These are phyloP conservation scores for Ursus arctos DNA, from an alignment of 2,113 vertebrate species.

Conservation along the genomic window DNA sequence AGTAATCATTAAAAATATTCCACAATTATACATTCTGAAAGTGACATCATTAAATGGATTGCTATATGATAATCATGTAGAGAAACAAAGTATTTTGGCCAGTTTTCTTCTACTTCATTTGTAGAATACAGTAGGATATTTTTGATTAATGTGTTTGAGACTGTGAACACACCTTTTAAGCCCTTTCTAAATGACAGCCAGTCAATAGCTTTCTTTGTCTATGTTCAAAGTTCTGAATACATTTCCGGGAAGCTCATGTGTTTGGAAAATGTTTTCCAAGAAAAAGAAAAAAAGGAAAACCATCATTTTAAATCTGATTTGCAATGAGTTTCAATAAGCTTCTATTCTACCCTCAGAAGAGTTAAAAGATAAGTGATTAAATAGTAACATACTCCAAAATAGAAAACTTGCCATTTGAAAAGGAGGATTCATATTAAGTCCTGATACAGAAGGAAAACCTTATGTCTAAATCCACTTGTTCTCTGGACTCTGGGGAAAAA, in stretches of 20 bases:
- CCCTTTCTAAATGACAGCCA: background rate
- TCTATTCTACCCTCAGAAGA: conserved; percentile 58
- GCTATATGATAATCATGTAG: conserved; percentile 32
- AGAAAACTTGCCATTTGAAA: conserved; percentile 73
- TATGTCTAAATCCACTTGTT: conserved; percentile 71
- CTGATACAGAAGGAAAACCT: conserved; percentile 67
- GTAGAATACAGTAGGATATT: background rate
- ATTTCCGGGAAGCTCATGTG: background rate
- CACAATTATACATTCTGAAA: conserved; percentile 5
- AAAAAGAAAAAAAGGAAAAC: background rate
- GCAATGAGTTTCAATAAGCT: conserved; percentile 27
- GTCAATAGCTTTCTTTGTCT: conserved; percentile 18
- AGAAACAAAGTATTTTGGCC: conserved; percentile 9
- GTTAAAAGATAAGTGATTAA: conserved; percentile 71
- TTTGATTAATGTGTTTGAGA: conserved; percentile 43
- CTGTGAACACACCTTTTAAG: background rate
- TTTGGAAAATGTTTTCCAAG: background rate
- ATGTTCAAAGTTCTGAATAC: background rate
- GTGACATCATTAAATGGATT: background rate
- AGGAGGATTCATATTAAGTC: conserved; percentile 67
- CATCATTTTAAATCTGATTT: conserved; percentile 61
- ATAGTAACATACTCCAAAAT: background rate
- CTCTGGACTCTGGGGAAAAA: background rate
- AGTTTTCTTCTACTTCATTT: background rate
- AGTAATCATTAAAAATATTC: background rate